Evolutionary conservation across 2,888 invertebrate genomes (phyloP).

Genomic region (Syritta pipiens): DNA sequence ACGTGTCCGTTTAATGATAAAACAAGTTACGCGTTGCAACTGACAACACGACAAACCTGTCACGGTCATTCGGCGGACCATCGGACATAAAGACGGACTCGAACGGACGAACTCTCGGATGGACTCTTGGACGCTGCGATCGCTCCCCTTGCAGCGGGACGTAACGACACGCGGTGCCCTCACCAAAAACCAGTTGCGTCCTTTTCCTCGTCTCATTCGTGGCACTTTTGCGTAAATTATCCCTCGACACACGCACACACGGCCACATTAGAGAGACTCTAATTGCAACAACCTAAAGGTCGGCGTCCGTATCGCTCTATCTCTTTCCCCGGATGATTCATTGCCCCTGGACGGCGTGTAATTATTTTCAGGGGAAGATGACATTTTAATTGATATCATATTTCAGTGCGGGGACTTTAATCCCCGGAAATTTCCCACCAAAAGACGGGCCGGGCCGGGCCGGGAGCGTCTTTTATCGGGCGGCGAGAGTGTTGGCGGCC

Average conservation of each 20-base stretch:
- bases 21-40: no score
- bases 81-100: no score
- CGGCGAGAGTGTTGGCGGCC: no score
- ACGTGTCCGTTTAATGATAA: no score
- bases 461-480: neutral
- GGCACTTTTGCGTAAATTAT: conserved; percentile 5
- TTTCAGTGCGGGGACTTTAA: conserved; percentile 10
- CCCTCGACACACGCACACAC: neutral
- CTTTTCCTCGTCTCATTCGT: no score
- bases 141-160: no score
- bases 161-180: no score
- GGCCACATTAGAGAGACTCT: neutral
- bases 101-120: no score
- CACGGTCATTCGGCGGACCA: no score
- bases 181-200: no score
- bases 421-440: conserved; percentile 4
- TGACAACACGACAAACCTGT: no score
- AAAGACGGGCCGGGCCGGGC: neutral
- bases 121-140: no score
- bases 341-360: conserved; percentile 8
- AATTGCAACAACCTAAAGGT: conserved; percentile 5
- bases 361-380: conserved; percentile 22
- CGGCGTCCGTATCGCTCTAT: neutral
- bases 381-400: conserved; percentile 29
- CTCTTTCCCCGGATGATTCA: conserved; percentile 5